Base-by-base conservation (phyloP, 2,888 invertebrate genomes). In the Oligia strigilis region DNA sequence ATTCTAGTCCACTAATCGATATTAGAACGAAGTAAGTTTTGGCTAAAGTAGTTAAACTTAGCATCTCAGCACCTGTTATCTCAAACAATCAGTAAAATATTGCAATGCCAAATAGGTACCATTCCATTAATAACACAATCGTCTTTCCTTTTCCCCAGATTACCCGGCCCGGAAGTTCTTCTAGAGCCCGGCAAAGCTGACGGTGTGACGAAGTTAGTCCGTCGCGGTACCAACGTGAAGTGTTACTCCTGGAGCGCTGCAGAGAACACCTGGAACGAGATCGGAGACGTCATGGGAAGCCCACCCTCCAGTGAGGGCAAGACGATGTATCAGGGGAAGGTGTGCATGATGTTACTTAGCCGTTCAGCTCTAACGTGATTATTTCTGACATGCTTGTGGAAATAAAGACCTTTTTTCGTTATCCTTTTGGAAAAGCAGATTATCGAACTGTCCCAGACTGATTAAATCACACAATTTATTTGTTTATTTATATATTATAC, bases 241-340 rank as follows among this genome's bases (percentile, higher is more conserved):
- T 98, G 98, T 72, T 99, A 99, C 93, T 98, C 97, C 0, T 99
- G 99, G 99, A 98, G 97, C 81, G 97, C 95, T 76, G 97, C 95
- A 60, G 97, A 96, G 66, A 95, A 97, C 73, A 97, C 97, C 65
- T 99, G 99, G 99, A 97, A 97, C 81, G 98, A 98, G 93, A 97
- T 99, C 29, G 99, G 99, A 0, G 99, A 99, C 93, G 99, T 99
- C 4, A 97, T 99, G 91, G 99, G 99, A 0, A 98, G 98, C 14
- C 97, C 97, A 23, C 98, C 98, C 0, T 98, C 98, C 5, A 97
- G 97, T 0, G 98, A 98, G 87, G 98, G 98, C 46, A 99, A 99
- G 95, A 98, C 98, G 11, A 96, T 98, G 91, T 98, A 97, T 92
- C 98, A 99, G 92, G 99, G 99, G 88, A 98, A 98, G 97, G 98